Conservation (phyloP, 2,113 vertebrate species). For the Serinus canaria region DNA sequence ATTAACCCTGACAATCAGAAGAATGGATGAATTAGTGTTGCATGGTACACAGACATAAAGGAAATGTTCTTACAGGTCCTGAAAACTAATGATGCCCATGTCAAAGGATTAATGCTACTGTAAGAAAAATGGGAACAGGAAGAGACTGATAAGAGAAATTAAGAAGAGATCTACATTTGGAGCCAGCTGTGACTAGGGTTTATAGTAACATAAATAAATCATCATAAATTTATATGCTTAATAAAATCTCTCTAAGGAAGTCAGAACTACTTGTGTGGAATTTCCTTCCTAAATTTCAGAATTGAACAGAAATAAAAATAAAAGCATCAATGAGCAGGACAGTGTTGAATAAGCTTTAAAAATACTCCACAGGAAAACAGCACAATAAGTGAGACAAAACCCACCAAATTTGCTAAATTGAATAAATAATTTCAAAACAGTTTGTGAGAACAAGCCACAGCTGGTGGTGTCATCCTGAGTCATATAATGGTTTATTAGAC, state of each 20-base stretch:
- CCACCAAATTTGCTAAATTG: neutral
- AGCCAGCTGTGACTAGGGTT: neutral
- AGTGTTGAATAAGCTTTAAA: neutral
- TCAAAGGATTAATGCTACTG: neutral
- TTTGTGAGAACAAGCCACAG: conserved; percentile 10
- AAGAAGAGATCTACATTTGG: neutral
- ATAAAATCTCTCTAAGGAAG: neutral
- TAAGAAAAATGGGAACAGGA: neutral
- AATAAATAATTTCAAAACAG: neutral
- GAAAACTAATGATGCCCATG: neutral
- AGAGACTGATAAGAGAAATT: neutral
- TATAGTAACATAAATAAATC: neutral
- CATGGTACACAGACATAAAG: neutral
- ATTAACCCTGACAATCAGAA: conserved; percentile 31
- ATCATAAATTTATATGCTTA: neutral
- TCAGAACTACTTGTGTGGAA: neutral
- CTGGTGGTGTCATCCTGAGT: conserved; percentile 43
- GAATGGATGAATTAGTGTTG: neutral
- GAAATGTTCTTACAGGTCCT: neutral
- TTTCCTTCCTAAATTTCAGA: neutral
- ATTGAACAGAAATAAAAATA: neutral
- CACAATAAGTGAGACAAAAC: neutral
- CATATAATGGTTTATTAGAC: neutral
- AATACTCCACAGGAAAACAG: neutral
- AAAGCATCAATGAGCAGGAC: neutral